A percentile compares a stretch with the other conserved stretches of the same genome.
phyloP scores from a whole-genome alignment of 2,888 invertebrate genomes.

The Pyrgus malvae region DNA sequence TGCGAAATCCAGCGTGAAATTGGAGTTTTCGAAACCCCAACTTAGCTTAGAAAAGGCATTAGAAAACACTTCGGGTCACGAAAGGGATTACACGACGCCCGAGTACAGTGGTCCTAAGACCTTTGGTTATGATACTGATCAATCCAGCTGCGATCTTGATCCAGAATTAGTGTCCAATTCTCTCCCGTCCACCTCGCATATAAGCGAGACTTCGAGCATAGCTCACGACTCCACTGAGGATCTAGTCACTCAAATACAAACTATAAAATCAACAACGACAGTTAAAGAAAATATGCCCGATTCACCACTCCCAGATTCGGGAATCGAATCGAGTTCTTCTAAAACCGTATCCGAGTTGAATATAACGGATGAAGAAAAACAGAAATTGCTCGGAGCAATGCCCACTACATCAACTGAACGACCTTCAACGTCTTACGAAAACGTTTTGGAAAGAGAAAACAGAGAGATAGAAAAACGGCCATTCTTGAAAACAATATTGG shows the following conservation, averaged over 20 bases:
- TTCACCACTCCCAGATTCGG: constrained; percentile 74
- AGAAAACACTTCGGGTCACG: constrained; percentile 69
- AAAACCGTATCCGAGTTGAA: constrained; percentile 75
- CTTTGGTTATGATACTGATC: constrained; percentile 72
- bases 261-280: constrained; percentile 42
- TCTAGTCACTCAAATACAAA: constrained; percentile 64
- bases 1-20: constrained; percentile 79
- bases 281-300: constrained; percentile 70
- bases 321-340: constrained; percentile 64
- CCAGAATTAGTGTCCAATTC: constrained; percentile 75
- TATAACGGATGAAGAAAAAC: constrained; percentile 97
- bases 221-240: constrained; percentile 77
- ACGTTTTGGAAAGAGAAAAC: constrained; percentile 58
- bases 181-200: constrained; percentile 77
- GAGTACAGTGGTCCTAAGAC: constrained; percentile 63
- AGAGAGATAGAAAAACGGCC: constrained; percentile 84
- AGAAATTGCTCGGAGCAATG: constrained; percentile 74
- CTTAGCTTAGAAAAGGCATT: constrained; percentile 90
- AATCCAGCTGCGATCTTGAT: constrained; percentile 76
- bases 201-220: constrained; percentile 74
- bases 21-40: constrained; percentile 86
- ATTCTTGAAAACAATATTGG: constrained; percentile 94
- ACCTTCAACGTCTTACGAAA: constrained; percentile 51
- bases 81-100: constrained; percentile 72
- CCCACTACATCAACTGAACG: constrained; percentile 48